Percentiles rank a stretch among this genome's conserved stretches.
Evolutionary conservation across 2,797 vertebrate species (phyloP).

Genomic region (Leptatherina wallacei): DNA sequence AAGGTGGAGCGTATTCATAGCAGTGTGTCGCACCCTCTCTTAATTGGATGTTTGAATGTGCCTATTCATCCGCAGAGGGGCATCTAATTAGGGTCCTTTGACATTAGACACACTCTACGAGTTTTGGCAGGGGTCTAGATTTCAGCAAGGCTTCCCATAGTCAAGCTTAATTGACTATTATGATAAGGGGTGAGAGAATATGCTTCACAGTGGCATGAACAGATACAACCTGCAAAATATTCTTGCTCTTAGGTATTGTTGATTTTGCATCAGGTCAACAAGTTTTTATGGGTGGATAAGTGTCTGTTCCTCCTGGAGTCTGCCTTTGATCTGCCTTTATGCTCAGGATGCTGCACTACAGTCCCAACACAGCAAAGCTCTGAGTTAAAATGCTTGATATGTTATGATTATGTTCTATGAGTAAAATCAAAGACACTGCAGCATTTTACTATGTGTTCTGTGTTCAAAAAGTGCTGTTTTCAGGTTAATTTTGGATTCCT

Average conservation of each 20-base stretch:
- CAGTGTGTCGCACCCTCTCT: conserved; percentile 58
- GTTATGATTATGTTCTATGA: background rate
- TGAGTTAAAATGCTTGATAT: conserved; percentile 1
- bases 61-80: conserved; percentile 74
- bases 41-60: conserved; percentile 82
- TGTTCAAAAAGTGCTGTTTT: background rate
- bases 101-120: conserved; percentile 64
- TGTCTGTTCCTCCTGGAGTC: background rate
- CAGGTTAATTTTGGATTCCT: background rate
- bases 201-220: conserved; percentile 33
- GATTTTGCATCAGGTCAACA: conserved; percentile 23
- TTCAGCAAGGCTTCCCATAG: conserved; percentile 61
- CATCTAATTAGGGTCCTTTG: conserved; percentile 79
- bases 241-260: conserved; percentile 39
- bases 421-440: conserved; percentile 11
- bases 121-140: conserved; percentile 55
- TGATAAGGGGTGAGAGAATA: conserved; percentile 55
- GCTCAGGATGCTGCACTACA: conserved; percentile 1
- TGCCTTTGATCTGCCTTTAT: conserved; percentile 27
- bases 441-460: background rate
- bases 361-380: background rate
- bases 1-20: conserved; percentile 52
- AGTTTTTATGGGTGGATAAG: conserved; percentile 24
- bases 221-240: conserved; percentile 44
- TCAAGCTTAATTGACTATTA: conserved; percentile 77